These are phyloP conservation scores for Aix galericulata DNA, from an alignment of 2,113 vertebrate genomes.

Conservation along the genomic window DNA sequence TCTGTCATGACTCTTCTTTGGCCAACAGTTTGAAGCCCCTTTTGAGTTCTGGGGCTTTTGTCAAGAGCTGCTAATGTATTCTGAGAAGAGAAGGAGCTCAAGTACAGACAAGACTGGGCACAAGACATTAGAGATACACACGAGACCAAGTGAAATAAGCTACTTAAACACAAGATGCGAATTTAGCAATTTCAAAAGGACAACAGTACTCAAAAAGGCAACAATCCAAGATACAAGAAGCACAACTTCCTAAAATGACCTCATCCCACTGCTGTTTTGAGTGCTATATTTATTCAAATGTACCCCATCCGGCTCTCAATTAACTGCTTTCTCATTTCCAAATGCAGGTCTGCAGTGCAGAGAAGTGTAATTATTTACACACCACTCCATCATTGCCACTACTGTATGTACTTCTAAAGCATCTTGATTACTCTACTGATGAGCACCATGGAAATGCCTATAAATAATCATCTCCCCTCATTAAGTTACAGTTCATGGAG, in stretches of 20 bases:
- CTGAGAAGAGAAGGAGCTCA: not conserved
- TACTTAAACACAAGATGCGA: not conserved
- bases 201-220: not conserved
- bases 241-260: not conserved
- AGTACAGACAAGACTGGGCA: not conserved
- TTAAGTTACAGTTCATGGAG: conserved; percentile 31
- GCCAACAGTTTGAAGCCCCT: not conserved
- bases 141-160: not conserved
- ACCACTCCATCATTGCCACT: not conserved
- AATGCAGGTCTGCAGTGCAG: not conserved
- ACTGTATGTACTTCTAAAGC: conserved; percentile 44
- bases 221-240: not conserved
- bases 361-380: conserved; percentile 48
- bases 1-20: not conserved
- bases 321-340: not conserved
- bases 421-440: conserved; percentile 55
- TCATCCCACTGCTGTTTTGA: not conserved
- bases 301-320: not conserved
- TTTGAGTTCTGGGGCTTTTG: not conserved
- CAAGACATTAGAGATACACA: not conserved
- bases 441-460: conserved; percentile 46
- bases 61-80: not conserved
- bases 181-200: not conserved
- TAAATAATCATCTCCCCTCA: conserved; percentile 59
- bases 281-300: not conserved